Percentiles rank a stretch among this genome's conserved stretches.
Conservation (phyloP, 2,888 invertebrate species). For the Siphonodentalium dalli region DNA sequence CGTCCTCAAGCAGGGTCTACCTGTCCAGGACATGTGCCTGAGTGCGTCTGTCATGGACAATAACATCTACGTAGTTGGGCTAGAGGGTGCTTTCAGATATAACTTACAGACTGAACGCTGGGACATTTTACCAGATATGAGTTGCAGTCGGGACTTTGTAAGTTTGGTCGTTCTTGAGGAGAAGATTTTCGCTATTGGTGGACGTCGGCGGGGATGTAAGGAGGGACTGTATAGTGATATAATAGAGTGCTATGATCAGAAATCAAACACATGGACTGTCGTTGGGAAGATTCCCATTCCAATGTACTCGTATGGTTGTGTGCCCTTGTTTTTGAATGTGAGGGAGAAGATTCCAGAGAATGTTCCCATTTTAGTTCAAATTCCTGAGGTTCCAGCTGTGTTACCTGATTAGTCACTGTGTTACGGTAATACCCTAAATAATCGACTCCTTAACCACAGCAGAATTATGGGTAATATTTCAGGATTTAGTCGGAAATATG, state of each 20-base stretch:
- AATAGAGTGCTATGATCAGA: constrained; percentile 51
- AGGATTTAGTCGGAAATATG: no score
- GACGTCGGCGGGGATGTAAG: constrained; percentile 51
- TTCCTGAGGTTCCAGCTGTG: no score
- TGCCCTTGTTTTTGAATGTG: constrained; percentile 40
- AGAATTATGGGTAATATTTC: no score
- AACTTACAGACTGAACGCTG: constrained; percentile 42
- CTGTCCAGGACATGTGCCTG: constrained; percentile 56
- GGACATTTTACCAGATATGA: constrained; percentile 52
- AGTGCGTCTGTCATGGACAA: constrained; percentile 49
- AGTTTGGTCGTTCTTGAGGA: constrained; percentile 54
- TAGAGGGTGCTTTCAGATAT: constrained; percentile 54
- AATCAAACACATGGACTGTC: constrained; percentile 40
- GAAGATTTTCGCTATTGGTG: constrained; percentile 53
- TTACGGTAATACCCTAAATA: no score
- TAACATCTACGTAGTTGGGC: constrained; percentile 51
- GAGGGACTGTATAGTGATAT: constrained; percentile 53
- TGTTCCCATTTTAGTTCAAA: no score
- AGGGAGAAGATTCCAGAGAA: constrained; percentile 25
- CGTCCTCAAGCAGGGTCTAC: constrained; percentile 41
- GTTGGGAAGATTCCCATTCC: constrained; percentile 46
- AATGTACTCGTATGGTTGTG: constrained; percentile 59
- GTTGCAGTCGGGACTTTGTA: constrained; percentile 52
- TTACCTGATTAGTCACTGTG: no score
- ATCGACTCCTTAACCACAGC: no score